Evolutionary conservation across 2,888 invertebrate species (phyloP), one percentile per base, ranked within the genome.

Genomic region (Linhomoeus sp.): DNA sequence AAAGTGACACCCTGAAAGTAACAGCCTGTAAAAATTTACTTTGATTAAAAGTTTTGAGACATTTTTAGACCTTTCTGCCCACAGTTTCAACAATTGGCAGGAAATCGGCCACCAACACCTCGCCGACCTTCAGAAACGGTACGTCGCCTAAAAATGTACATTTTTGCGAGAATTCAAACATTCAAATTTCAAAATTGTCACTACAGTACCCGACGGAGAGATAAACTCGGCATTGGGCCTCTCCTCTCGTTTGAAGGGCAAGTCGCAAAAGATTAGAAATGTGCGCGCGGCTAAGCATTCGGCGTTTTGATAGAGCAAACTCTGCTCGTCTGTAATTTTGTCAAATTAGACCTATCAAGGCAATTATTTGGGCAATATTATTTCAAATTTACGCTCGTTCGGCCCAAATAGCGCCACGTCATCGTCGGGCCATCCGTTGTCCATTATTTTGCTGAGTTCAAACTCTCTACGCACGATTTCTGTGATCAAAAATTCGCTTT

Each of bases 171-270:
- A n/a, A n/a, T n/a, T n/a, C n/a, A n/a, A n/a, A n/a, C n/a, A n/a
- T n/a, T n/a, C n/a, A n/a, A n/a, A n/a, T n/a, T n/a, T n/a, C n/a
- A n/a, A n/a, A n/a, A n/a, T n/a, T n/a, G n/a, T n/a, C n/a, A n/a
- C n/a, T n/a, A n/a, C n/a, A n/a, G n/a, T 29, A 29, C 29, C 29
- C 5, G 85, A 81, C 0, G 92, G 92, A 0, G 92, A 90, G 84
- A 94, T 92, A 63, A 81, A 81, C 62, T 92, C 88, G 0, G 92
- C 90, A 71, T 97, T 97, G 58, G 79, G 76, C 52, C 80, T 73
- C 58, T 80, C 78, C 54, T 83, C 81, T 5, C 86, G 76, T 57
- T 76, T 74, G 65, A 80, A 88, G 0, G 80, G 77, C 1, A 94
- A 72, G 47, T 78, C 77, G 62, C 84, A 84, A 83, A 94, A 90